Conservation (phyloP, 2,888 invertebrate species). For the Pyrochroa serraticornis region DNA sequence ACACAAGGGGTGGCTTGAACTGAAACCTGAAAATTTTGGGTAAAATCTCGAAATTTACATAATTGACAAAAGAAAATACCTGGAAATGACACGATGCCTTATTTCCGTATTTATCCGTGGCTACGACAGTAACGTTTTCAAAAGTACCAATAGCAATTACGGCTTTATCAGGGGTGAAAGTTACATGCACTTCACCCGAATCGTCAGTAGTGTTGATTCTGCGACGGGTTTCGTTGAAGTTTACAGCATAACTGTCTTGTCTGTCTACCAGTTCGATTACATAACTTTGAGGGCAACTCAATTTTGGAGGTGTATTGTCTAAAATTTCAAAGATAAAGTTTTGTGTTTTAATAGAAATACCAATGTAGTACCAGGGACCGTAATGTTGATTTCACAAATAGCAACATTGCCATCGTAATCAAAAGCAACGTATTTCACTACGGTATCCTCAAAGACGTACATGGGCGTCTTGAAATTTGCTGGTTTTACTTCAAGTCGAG, state of each 20-base stretch:
- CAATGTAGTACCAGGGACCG: conserved; percentile 70
- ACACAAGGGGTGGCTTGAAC: conserved; percentile 94
- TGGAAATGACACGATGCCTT: conserved; percentile 92
- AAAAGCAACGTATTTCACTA: conserved; percentile 94
- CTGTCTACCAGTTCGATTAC: conserved; percentile 89
- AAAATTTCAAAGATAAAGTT: conserved; percentile 6
- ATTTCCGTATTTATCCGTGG: conserved; percentile 86
- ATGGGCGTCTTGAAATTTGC: conserved; percentile 89
- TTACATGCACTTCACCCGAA: conserved; percentile 84
- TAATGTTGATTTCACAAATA: conserved; percentile 94
- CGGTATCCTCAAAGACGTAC: conserved; percentile 87
- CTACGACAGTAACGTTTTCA: conserved; percentile 90
- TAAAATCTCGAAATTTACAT: not conserved
- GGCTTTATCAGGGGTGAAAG: conserved; percentile 82
- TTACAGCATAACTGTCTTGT: conserved; percentile 88
- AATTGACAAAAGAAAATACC: conserved; percentile 58
- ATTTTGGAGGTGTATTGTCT: conserved; percentile 88
- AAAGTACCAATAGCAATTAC: conserved; percentile 85
- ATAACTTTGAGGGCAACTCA: conserved; percentile 93
- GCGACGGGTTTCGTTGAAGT: conserved; percentile 87
- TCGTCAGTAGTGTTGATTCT: conserved; percentile 87
- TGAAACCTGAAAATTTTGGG: conserved; percentile 65
- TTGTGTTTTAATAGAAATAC: conserved; percentile 2
- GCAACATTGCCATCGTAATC: conserved; percentile 98
- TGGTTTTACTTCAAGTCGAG: conserved; percentile 90